Conservation (phyloP, 37 sponge, comb jelly and placozoan species). For the Agelas oroides region DNA sequence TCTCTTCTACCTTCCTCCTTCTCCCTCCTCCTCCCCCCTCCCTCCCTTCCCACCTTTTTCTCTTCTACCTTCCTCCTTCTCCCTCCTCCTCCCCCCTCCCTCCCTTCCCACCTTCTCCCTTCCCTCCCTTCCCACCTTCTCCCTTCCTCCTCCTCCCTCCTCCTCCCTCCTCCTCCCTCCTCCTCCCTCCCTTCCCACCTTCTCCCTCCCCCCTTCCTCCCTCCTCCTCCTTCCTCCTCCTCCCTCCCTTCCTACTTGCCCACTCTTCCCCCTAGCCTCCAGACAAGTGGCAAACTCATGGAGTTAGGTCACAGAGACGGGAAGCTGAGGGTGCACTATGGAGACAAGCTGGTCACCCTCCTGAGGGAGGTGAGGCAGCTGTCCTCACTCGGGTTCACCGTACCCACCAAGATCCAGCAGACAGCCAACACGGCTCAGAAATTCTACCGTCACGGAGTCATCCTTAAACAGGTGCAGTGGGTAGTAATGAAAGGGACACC, state of each 20-base stretch:
- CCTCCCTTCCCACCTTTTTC: too few species aligned
- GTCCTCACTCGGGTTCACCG: conserved; percentile 83
- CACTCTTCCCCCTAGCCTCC: conserved; percentile 61
- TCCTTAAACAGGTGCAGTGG: conserved; percentile 99
- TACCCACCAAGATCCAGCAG: conserved; percentile 94
- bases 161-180: not conserved
- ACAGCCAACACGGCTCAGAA: conserved; percentile 87
- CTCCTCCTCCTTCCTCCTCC: conserved; percentile 4
- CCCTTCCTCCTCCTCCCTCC: too few species aligned
- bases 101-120: too few species aligned
- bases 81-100: too few species aligned
- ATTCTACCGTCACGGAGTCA: conserved; percentile 92
- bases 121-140: too few species aligned
- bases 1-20: too few species aligned
- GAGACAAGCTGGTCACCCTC: conserved; percentile 92
- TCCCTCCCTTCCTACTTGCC: too few species aligned
- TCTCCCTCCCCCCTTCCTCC: too few species aligned
- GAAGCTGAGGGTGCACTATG: conserved; percentile 92
- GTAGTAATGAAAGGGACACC: too few species aligned
- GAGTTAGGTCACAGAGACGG: conserved; percentile 89
- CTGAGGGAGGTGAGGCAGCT: conserved; percentile 97
- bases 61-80: too few species aligned
- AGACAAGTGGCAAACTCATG: conserved; percentile 92
- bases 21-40: too few species aligned
- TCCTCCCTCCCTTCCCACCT: too few species aligned